phyloP scores from a whole-genome alignment of 2,888 invertebrate species.

The Cheilosia impressa region DNA sequence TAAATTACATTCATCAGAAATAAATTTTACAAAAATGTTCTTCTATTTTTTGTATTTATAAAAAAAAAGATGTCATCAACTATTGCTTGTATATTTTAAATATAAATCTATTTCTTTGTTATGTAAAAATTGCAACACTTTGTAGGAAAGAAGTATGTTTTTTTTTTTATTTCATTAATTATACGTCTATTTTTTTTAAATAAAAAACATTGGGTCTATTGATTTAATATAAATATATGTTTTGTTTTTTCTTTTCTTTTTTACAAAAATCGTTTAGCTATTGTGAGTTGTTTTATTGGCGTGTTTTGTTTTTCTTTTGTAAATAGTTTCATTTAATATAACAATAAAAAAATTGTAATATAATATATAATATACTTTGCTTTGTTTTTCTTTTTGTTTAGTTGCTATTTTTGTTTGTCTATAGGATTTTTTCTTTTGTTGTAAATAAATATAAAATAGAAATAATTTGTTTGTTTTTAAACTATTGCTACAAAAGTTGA shows the following conservation, averaged over 20 bases:
- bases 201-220: slow-evolving; percentile 59
- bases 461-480: slow-evolving; percentile 72
- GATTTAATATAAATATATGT: slow-evolving; percentile 58
- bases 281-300: slow-evolving; percentile 69
- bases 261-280: slow-evolving; percentile 57
- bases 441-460: slow-evolving; percentile 73
- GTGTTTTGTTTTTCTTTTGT: slow-evolving; percentile 63
- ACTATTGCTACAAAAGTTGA: slow-evolving; percentile 72
- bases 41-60: not conserved
- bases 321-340: slow-evolving; percentile 74
- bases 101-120: slow-evolving; percentile 23
- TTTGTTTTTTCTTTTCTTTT: not conserved
- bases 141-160: slow-evolving; percentile 63
- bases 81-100: slow-evolving; percentile 46
- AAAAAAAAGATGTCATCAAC: slow-evolving; percentile 19
- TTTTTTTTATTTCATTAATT: slow-evolving; percentile 54
- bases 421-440: slow-evolving; percentile 47
- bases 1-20: slow-evolving; percentile 30
- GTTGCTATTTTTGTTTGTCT: slow-evolving; percentile 61
- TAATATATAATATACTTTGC: slow-evolving; percentile 48
- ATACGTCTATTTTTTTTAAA: slow-evolving; percentile 8
- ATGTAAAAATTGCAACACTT: slow-evolving; percentile 33
- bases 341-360: slow-evolving; percentile 73
- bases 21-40: slow-evolving; percentile 6
- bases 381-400: slow-evolving; percentile 38